phyloP scores from a whole-genome alignment of 2,797 vertebrate genomes.

The Poliocrania exsul region DNA sequence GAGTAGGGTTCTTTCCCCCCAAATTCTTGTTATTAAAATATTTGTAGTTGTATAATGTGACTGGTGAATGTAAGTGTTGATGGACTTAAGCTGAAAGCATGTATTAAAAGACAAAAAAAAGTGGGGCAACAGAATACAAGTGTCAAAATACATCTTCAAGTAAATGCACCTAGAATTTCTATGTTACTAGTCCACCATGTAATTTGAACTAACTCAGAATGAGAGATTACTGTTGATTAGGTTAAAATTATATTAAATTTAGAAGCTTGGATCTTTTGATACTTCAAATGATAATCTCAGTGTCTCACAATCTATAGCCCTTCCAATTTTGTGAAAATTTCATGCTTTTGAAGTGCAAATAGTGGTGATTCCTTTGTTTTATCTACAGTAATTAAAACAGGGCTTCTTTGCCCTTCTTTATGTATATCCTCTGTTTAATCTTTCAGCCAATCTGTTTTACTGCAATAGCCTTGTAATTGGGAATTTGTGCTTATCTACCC shows the following conservation, averaged over 20 bases:
- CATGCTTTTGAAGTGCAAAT: conserved; percentile 61
- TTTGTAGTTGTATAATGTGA: background rate
- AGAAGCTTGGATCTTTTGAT: background rate
- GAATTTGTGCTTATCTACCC: conserved; percentile 3
- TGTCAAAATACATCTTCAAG: background rate
- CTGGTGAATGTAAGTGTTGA: background rate
- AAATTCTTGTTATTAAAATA: background rate
- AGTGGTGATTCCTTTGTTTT: conserved; percentile 36
- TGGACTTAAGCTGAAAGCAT: background rate
- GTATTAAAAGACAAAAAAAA: background rate
- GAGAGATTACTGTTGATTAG: background rate
- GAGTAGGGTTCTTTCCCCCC: background rate
- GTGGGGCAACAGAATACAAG: background rate
- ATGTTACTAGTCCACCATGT: background rate
- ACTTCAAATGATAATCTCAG: background rate
- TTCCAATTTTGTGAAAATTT: conserved; percentile 33
- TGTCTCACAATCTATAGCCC: background rate
- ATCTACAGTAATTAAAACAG: conserved; percentile 48
- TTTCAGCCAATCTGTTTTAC: conserved; percentile 21
- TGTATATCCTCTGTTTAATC: conserved; percentile 15
- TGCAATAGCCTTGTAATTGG: conserved; percentile 31
- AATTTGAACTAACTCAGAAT: background rate
- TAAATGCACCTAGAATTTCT: background rate
- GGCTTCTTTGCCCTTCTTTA: background rate
- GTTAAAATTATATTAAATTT: background rate